Percentiles rank a stretch among this genome's conserved stretches.
Conservation (phyloP, 2,113 vertebrate genomes). For the Cephalopholis sonnerati region DNA sequence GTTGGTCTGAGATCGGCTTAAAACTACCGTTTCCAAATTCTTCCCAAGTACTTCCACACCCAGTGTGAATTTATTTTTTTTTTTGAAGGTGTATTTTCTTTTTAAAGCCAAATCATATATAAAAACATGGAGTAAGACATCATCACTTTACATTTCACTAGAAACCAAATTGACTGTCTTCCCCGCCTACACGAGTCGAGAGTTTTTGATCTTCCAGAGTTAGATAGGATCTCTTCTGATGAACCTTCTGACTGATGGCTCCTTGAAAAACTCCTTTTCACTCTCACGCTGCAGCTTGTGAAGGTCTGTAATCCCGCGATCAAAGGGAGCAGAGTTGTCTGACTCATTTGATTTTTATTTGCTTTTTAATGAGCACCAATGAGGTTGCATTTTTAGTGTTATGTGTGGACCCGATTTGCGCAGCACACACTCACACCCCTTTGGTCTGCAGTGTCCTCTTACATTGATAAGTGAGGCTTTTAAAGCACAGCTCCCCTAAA, state of each 20-base stretch:
- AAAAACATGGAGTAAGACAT: neutral
- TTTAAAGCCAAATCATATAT: too few species aligned
- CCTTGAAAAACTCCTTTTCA: slow-evolving; percentile 9
- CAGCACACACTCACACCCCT: neutral
- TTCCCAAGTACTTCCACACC: too few species aligned
- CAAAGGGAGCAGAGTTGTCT: slow-evolving; percentile 14
- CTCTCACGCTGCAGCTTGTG: neutral
- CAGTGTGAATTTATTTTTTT: too few species aligned
- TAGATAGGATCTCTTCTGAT: slow-evolving; percentile 9
- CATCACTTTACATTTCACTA: neutral
- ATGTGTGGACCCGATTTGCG: neutral
- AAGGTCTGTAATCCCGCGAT: slow-evolving; percentile 8
- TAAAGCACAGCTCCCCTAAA: slow-evolving; percentile 42
- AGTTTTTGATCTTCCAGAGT: slow-evolving; percentile 4
- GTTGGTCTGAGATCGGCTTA: too few species aligned
- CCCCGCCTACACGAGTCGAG: slow-evolving; percentile 3
- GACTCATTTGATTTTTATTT: slow-evolving; percentile 31
- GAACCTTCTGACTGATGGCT: slow-evolving; percentile 20
- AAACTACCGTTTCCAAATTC: too few species aligned
- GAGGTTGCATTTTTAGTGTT: slow-evolving; percentile 26
- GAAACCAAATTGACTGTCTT: slow-evolving; percentile 1
- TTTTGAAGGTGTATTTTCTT: too few species aligned
- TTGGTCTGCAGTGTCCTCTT: slow-evolving; percentile 47
- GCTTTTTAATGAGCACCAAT: slow-evolving; percentile 53
- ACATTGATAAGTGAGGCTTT: slow-evolving; percentile 44